Evolutionary conservation across 2,888 invertebrate species (phyloP), one percentile per base, ranked within the genome.

Genomic region (Apamea sordens): DNA sequence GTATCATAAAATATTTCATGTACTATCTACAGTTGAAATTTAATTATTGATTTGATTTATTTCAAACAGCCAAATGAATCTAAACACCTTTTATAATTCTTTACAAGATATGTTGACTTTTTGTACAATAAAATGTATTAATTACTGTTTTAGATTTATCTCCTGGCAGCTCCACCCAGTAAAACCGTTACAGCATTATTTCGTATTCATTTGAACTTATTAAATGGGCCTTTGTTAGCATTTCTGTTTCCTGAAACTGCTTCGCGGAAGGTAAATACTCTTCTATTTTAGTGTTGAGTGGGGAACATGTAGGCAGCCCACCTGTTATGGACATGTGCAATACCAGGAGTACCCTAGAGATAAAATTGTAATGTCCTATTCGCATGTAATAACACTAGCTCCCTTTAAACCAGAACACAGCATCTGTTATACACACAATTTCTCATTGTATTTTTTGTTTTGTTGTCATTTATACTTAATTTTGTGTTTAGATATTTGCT

Each of bases 161-260:
- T 99, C 91, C 96, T 99, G 93, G 98, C 98, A 78, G 98, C 99
- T 69, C 98, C 98, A 90, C 99, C 99, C 72, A 98, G 98, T 94
- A 98, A 98, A 95, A 97, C 97, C 85, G 98, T 98, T 32, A 99
- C 98, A 77, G 98, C 98, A 76, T 95, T 99, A 84, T 99, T 99
- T 97, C 98, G 99, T 92, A 97, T 99, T 93, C 99, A 99, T 95
- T 97, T 99, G 95, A 99, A 99, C 96, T 98, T 99, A 93, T 97
- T 99, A 92, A 99, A 99, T 96, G 99, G 99, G 86, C 99, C 99
- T 76, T 97, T 99, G 80, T 97, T 99, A 92, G 99, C 99, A 81
- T 98, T 99, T 93, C 92, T 99, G 84, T 99, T 99, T 95, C 99
- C 99, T 81, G 99, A 99, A 96, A 98, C 99, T 78, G 99, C 99